Evolutionary conservation across 1,140 invertebrate species (phyloP).

Genomic region (Streblospio benedicti): DNA sequence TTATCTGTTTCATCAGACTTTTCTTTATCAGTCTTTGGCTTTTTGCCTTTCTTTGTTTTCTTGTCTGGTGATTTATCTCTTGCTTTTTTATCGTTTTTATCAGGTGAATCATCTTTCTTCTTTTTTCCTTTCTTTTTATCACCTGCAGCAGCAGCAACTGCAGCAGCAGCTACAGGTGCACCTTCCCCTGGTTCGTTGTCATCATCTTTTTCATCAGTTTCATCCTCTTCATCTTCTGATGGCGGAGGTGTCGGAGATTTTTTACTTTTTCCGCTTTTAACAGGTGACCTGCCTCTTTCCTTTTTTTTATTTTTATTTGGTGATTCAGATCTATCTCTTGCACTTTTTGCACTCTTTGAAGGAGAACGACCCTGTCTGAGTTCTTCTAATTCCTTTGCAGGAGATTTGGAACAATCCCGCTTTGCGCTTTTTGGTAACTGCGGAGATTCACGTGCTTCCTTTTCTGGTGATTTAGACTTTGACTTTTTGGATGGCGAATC

Average conservation of each 20-base stretch:
- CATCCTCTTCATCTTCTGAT: background rate
- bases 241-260: background rate
- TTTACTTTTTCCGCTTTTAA: conserved; percentile 5
- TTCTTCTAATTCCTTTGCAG: no score
- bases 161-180: no score
- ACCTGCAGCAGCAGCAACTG: no score
- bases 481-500: no score
- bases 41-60: conserved; percentile 2
- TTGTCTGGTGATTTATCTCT: conserved; percentile 1
- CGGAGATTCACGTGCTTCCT: no score
- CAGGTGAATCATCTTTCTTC: no score
- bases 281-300: background rate
- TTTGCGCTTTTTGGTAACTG: no score
- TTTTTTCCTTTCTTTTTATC: no score
- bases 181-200: background rate
- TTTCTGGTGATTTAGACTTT: no score
- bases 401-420: no score
- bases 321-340: background rate
- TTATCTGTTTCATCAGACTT: background rate
- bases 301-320: conserved; percentile 8
- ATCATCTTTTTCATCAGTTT: background rate
- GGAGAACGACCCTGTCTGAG: no score
- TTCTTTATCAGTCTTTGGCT: conserved; percentile 4
- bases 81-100: no score
- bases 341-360: background rate